Conservation (phyloP, 2,113 vertebrate species). For the Chlamydotis undulata region DNA sequence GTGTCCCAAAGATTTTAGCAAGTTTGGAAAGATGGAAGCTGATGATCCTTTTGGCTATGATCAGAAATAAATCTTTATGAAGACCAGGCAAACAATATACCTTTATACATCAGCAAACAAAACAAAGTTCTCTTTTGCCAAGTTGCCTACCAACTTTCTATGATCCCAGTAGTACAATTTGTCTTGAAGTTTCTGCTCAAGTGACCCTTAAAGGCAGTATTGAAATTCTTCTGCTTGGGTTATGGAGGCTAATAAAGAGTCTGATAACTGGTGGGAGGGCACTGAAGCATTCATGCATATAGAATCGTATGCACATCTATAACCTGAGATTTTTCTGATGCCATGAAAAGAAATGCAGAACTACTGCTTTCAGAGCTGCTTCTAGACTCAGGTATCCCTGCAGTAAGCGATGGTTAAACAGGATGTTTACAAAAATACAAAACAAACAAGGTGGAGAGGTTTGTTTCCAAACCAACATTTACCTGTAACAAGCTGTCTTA, state of each 20-base stretch:
- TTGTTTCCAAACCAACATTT: neutral
- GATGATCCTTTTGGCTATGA: neutral
- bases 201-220: conserved; percentile 60
- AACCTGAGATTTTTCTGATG: conserved; percentile 44
- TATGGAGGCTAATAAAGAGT: conserved; percentile 61
- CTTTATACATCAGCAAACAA: conserved; percentile 2
- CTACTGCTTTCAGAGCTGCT: neutral
- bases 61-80: neutral
- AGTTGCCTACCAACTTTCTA: neutral
- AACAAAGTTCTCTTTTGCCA: conserved; percentile 14
- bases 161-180: conserved; percentile 3
- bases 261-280: conserved; percentile 61
- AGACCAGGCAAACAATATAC: neutral
- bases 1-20: neutral
- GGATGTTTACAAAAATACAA: neutral
- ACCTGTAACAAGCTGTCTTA: neutral
- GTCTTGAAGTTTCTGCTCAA: conserved; percentile 53
- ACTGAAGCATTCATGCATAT: conserved; percentile 65
- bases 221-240: conserved; percentile 72
- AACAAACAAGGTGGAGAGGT: neutral
- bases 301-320: conserved; percentile 40
- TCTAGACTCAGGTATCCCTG: neutral
- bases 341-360: neutral
- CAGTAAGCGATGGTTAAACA: neutral
- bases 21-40: neutral